These are phyloP conservation scores for Ptychobarbus kaznakovi DNA, from an alignment of 2,797 vertebrate species.

Conservation along the genomic window DNA sequence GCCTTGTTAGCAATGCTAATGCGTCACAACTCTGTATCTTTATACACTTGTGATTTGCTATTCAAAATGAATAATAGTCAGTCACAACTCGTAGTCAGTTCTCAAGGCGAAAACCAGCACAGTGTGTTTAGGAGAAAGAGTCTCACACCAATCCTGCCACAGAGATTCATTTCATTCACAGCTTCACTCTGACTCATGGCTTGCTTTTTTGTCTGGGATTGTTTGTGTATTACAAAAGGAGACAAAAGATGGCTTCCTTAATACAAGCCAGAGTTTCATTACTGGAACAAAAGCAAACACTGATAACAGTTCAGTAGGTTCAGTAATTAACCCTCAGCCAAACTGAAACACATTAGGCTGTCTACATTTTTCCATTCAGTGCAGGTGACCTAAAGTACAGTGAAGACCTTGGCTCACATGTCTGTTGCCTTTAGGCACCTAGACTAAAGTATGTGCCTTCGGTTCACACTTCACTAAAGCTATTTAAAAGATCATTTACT, in stretches of 20 bases:
- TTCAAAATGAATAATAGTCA: slow-evolving; percentile 36
- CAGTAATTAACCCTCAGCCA: slow-evolving; percentile 31
- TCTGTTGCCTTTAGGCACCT: slow-evolving; percentile 8
- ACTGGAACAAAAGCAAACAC: slow-evolving; percentile 24
- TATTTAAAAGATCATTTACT: neutral
- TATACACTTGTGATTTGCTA: slow-evolving; percentile 31
- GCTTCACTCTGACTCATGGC: slow-evolving; percentile 13
- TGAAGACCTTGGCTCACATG: slow-evolving; percentile 14
- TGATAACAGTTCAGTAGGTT: slow-evolving; percentile 16
- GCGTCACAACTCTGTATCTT: slow-evolving; percentile 2
- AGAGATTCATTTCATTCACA: slow-evolving; percentile 7
- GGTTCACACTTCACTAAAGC: slow-evolving; percentile 22
- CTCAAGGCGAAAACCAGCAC: neutral
- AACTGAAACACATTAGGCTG: slow-evolving; percentile 8
- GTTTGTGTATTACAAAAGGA: slow-evolving; percentile 18
- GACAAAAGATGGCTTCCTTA: neutral
- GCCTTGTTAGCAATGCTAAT: slow-evolving; percentile 20
- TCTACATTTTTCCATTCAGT: slow-evolving; percentile 13
- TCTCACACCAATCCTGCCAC: slow-evolving; percentile 15
- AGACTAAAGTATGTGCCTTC: slow-evolving; percentile 2
- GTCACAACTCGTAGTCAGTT: slow-evolving; percentile 3
- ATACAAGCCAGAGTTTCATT: slow-evolving; percentile 7
- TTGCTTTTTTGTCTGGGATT: slow-evolving; percentile 5
- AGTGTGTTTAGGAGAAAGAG: slow-evolving; percentile 1
- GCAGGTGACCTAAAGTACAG: slow-evolving; percentile 32